Evolutionary conservation across 2,113 vertebrate genomes (phyloP).

Genomic region (Hemiprocne comata): DNA sequence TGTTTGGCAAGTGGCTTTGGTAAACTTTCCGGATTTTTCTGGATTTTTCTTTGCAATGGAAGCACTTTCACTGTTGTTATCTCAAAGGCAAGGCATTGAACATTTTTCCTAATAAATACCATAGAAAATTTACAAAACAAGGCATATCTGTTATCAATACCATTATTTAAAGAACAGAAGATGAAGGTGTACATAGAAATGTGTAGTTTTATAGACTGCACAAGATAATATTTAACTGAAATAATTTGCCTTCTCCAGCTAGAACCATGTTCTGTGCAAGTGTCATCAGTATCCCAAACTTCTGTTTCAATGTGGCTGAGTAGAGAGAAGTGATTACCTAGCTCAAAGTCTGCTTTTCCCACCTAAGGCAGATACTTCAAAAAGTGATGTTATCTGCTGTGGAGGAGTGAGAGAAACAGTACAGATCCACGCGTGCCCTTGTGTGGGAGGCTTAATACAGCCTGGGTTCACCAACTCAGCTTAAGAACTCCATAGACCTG

Average conservation of each 20-base stretch:
- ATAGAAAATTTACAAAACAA: conserved; percentile 80
- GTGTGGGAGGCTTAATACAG: conserved; percentile 41
- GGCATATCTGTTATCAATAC: conserved; percentile 69
- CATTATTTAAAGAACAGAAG: conserved; percentile 62
- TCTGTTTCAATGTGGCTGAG: conserved; percentile 30
- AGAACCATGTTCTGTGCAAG: conserved; percentile 43
- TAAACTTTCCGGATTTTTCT: conserved; percentile 68
- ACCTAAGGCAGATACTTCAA: conserved; percentile 55
- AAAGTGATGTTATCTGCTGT: conserved; percentile 35
- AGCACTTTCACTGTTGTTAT: conserved; percentile 72
- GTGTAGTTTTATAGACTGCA: conserved; percentile 37
- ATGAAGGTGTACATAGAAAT: conserved; percentile 57
- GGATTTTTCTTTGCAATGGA: conserved; percentile 60
- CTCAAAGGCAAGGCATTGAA: conserved; percentile 77
- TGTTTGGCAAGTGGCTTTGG: conserved; percentile 85
- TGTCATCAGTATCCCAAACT: conserved; percentile 43
- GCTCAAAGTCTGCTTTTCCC: conserved; percentile 50
- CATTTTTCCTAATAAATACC: conserved; percentile 81
- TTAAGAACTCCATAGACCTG: conserved; percentile 68
- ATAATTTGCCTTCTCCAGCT: conserved; percentile 72
- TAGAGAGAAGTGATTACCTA: conserved; percentile 27
- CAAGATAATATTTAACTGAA: conserved; percentile 38
- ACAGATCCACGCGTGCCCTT: conserved; percentile 38
- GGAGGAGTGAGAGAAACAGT: conserved; percentile 60
- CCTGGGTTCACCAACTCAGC: conserved; percentile 53